Evolutionary conservation across 2,888 invertebrate species (phyloP).

Genomic region (Pachymerium ferrugineum): DNA sequence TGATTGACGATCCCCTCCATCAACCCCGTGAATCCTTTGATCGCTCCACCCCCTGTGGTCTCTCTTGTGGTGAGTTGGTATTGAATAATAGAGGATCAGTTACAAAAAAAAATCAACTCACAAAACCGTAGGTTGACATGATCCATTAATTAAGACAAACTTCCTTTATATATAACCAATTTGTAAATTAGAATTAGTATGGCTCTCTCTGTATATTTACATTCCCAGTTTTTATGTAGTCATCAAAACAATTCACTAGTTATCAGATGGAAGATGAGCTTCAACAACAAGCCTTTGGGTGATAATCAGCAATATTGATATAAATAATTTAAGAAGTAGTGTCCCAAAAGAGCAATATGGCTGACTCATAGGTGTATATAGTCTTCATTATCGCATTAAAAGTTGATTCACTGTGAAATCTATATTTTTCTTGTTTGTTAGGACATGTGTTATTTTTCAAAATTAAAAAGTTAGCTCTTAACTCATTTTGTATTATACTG

Average conservation of each 20-base stretch:
- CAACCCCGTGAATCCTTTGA: conserved; percentile 1
- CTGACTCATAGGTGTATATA: not conserved
- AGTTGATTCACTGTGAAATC: not conserved
- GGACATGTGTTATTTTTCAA: too few relatives aligned
- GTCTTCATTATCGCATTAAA: not conserved
- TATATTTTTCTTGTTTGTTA: too few relatives aligned
- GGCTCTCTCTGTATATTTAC: too few relatives aligned
- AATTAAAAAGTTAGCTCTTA: too few relatives aligned
- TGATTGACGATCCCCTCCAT: conserved; percentile 14
- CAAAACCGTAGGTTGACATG: not conserved
- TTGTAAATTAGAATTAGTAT: too few relatives aligned
- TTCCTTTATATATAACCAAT: too few relatives aligned
- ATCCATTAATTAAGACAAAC: not conserved
- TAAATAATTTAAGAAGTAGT: not conserved
- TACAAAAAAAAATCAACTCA: not conserved
- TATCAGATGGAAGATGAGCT: not conserved
- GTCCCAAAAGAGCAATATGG: not conserved
- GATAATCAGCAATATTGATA: not conserved
- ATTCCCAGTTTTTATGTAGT: not conserved
- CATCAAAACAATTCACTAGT: not conserved
- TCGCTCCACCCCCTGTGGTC: conserved; percentile 7
- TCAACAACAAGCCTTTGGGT: not conserved
- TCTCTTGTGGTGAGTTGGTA: conserved; percentile 8
- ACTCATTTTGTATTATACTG: too few relatives aligned
- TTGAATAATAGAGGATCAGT: not conserved